Evolutionary conservation across 2,797 vertebrate genomes (phyloP).

Genomic region (Typhlichthys subterraneus): DNA sequence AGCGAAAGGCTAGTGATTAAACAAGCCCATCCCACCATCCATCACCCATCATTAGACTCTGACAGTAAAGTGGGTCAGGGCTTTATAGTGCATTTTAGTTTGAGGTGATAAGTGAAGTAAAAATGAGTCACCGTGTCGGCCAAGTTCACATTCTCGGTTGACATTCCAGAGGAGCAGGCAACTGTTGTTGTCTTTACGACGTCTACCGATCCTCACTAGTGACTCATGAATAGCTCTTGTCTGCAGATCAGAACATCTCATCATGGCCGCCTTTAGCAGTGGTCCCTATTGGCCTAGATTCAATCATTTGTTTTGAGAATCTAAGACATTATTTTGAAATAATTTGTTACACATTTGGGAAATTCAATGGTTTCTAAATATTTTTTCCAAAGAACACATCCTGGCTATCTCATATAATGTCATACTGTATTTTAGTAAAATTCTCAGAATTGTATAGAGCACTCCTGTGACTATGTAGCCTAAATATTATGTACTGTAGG

Average conservation of each 20-base stretch:
- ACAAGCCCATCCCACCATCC: conserved; percentile 70
- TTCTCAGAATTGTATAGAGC: not conserved
- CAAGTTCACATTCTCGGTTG: conserved; percentile 51
- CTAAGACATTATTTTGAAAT: not conserved
- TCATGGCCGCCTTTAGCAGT: conserved; percentile 64
- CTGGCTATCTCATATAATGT: conserved; percentile 1
- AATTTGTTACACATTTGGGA: conserved; percentile 31
- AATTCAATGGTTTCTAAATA: conserved; percentile 38
- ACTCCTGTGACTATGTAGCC: not conserved
- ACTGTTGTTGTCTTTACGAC: conserved; percentile 74
- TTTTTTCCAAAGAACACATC: conserved; percentile 16
- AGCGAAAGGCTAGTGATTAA: conserved; percentile 64
- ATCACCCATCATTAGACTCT: conserved; percentile 56
- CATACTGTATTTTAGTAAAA: not conserved
- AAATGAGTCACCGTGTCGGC: conserved; percentile 53
- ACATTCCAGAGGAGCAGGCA: conserved; percentile 76
- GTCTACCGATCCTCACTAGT: conserved; percentile 73
- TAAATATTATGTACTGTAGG: no score
- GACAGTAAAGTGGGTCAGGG: conserved; percentile 32
- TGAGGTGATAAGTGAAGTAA: conserved; percentile 1
- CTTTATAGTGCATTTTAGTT: conserved; percentile 10
- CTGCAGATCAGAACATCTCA: conserved; percentile 70
- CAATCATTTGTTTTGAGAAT: conserved; percentile 41
- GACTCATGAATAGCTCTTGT: conserved; percentile 71
- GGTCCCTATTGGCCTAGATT: conserved; percentile 54